A percentile compares a stretch with the other conserved stretches of the same genome.
Evolutionary conservation across 2,113 vertebrate genomes (phyloP).

Genomic region (Odontesthes bonariensis): DNA sequence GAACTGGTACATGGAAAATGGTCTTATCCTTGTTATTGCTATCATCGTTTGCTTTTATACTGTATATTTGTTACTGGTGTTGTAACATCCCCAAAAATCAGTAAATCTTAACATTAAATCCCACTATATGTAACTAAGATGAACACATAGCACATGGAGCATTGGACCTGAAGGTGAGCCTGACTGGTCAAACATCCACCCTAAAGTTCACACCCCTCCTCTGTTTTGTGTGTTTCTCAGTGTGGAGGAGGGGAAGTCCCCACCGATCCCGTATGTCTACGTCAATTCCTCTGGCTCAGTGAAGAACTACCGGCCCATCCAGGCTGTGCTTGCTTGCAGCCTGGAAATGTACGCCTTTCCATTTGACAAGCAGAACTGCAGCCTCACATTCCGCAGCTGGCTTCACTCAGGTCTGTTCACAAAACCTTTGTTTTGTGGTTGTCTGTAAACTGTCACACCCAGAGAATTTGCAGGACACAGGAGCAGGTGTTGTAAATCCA

Average conservation of each 20-base stretch:
- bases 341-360: conserved; percentile 87
- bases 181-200: too few relatives aligned
- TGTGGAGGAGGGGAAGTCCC: conserved; percentile 83
- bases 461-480: too few relatives aligned
- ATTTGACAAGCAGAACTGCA: conserved; percentile 87
- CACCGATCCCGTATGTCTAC: conserved; percentile 86
- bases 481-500: too few relatives aligned
- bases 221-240: conserved; percentile 58
- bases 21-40: too few relatives aligned
- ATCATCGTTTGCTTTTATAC: too few relatives aligned
- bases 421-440: background rate
- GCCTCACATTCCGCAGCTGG: conserved; percentile 86
- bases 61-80: background rate
- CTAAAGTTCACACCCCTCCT: background rate
- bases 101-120: too few relatives aligned
- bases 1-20: background rate
- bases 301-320: conserved; percentile 87
- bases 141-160: too few relatives aligned
- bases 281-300: conserved; percentile 87
- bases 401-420: conserved; percentile 83
- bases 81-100: background rate
- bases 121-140: too few relatives aligned
- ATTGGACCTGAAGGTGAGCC: too few relatives aligned
- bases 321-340: conserved; percentile 85
- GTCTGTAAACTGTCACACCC: too few relatives aligned